Evolutionary conservation across 2,113 vertebrate species (phyloP).

Genomic region (Laterallus jamaicensis): DNA sequence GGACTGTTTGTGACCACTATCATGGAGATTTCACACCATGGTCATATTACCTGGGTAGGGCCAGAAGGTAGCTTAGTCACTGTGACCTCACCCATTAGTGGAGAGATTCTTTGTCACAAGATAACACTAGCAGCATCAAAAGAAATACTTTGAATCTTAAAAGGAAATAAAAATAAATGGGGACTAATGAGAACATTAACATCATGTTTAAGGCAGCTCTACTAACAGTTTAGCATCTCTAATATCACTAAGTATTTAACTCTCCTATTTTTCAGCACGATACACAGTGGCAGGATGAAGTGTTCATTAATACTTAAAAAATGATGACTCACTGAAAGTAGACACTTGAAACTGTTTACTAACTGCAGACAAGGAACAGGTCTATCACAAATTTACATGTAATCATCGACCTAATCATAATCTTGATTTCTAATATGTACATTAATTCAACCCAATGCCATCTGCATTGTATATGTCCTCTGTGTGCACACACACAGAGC

Average conservation of each 20-base stretch:
- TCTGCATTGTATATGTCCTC: background rate
- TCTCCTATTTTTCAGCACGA: background rate
- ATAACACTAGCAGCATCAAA: background rate
- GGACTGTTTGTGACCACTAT: background rate
- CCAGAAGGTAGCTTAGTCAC: background rate
- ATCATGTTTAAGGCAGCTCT: background rate
- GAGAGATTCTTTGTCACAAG: background rate
- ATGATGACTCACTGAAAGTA: background rate
- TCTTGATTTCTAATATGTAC: background rate
- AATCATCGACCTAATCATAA: background rate
- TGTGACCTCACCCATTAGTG: background rate
- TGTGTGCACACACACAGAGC: background rate
- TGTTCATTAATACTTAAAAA: background rate
- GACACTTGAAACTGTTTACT: background rate
- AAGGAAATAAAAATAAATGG: background rate
- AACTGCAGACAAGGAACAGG: background rate
- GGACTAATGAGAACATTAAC: background rate
- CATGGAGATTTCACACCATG: background rate
- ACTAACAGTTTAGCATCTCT: background rate
- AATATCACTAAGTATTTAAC: background rate
- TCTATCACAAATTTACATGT: fast-evolving
- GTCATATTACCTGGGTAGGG: background rate
- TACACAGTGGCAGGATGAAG: background rate
- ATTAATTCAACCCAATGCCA: background rate
- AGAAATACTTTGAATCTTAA: background rate